phyloP scores from a whole-genome alignment of 2,888 invertebrate species.

The Neoascia interrupta region DNA sequence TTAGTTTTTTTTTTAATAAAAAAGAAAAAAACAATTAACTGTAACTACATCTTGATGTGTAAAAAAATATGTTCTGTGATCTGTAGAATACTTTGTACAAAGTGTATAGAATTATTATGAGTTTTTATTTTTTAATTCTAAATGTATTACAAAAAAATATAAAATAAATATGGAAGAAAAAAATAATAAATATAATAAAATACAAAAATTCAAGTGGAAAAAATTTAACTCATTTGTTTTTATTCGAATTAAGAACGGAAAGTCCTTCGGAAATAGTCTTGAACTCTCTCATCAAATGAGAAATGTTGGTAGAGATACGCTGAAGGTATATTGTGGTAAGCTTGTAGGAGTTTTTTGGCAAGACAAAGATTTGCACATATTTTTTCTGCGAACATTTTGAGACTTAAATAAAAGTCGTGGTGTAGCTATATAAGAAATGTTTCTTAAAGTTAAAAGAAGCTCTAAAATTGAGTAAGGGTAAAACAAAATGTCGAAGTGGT shows the following conservation, averaged over 20 bases:
- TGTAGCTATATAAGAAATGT: too few species aligned
- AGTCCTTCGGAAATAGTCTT: too few species aligned
- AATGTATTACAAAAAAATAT: conserved; percentile 54
- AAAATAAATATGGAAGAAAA: conserved; percentile 34
- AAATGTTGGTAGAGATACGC: too few species aligned
- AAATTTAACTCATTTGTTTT: conserved; percentile 22
- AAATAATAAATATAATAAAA: conserved; percentile 55
- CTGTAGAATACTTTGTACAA: conserved; percentile 80
- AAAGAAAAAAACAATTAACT: conserved; percentile 50
- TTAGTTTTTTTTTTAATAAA: conserved; percentile 57
- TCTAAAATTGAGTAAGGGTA: too few species aligned
- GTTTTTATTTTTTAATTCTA: conserved; percentile 71
- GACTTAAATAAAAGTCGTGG: too few species aligned
- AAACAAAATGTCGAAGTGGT: too few species aligned
- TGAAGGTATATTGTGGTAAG: too few species aligned
- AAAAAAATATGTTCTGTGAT: conserved; percentile 79
- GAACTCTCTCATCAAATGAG: too few species aligned
- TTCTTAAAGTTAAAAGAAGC: too few species aligned
- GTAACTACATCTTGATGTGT: conserved; percentile 70
- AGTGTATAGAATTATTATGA: conserved; percentile 77
- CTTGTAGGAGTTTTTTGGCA: too few species aligned
- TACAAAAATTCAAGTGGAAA: conserved; percentile 45
- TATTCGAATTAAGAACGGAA: background rate
- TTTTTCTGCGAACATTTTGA: too few species aligned
- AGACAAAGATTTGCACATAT: too few species aligned